A percentile compares a stretch with the other conserved stretches of the same genome.
phyloP scores from a whole-genome alignment of 2,113 vertebrate genomes.

The Cinclus cinclus region DNA sequence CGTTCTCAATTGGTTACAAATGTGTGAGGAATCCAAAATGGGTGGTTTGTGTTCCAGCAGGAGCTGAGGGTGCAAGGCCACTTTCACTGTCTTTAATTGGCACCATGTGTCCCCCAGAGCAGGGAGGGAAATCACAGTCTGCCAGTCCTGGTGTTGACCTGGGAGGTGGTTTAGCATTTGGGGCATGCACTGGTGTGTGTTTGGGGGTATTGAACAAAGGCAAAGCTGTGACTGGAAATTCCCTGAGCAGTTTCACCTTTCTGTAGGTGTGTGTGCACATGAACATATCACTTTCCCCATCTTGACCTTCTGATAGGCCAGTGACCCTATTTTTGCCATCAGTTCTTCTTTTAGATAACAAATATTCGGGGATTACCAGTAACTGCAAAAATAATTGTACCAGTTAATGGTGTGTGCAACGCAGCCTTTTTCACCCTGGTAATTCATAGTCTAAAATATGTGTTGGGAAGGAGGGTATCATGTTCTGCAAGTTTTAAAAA shows the following conservation, averaged over 20 bases:
- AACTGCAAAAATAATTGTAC: background rate
- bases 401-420: background rate
- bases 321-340: background rate
- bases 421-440: background rate
- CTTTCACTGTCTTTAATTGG: background rate
- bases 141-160: rapidly evolving
- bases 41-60: background rate
- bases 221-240: background rate
- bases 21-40: background rate
- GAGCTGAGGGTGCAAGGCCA: background rate
- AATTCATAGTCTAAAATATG: background rate
- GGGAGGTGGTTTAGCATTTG: rapidly evolving
- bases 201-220: background rate
- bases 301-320: background rate
- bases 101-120: background rate
- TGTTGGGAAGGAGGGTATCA: background rate
- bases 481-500: background rate
- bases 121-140: background rate
- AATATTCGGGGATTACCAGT: slow-evolving; percentile 56
- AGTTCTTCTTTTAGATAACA: background rate
- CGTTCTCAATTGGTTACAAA: background rate
- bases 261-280: background rate
- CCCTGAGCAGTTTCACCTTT: background rate
- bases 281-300: background rate
- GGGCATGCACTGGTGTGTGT: rapidly evolving